These are phyloP conservation scores for Mallotus villosus DNA, from an alignment of 2,797 vertebrate genomes.

Conservation along the genomic window DNA sequence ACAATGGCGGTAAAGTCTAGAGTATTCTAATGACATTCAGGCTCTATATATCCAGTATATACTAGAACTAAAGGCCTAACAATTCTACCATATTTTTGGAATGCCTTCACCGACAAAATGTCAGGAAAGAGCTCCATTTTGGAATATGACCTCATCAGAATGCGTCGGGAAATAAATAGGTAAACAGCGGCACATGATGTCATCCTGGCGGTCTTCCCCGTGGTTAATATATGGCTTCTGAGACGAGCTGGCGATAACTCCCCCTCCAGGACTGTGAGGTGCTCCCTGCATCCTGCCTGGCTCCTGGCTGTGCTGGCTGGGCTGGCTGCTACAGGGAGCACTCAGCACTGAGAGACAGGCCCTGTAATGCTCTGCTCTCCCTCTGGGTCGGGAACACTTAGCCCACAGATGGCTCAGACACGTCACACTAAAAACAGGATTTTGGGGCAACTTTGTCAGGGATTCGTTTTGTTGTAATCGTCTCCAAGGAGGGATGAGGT, in stretches of 20 bases:
- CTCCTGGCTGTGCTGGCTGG: too few relatives aligned
- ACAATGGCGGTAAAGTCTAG: neutral
- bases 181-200: neutral
- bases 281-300: conserved; percentile 1
- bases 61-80: too few relatives aligned
- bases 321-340: conserved; percentile 1
- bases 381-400: conserved; percentile 15
- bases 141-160: neutral
- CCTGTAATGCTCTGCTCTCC: conserved; percentile 19
- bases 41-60: too few relatives aligned
- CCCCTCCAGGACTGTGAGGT: neutral
- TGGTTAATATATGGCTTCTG: conserved; percentile 2
- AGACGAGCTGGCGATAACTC: conserved; percentile 10
- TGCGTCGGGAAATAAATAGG: too few relatives aligned
- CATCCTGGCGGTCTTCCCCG: neutral
- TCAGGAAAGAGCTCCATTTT: neutral
- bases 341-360: conserved; percentile 6
- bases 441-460: neutral
- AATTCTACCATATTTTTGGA: neutral
- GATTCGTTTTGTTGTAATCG: neutral
- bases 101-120: neutral
- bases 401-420: conserved; percentile 21
- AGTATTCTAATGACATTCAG: too few relatives aligned
- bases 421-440: conserved; percentile 1
- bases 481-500: neutral